Percentiles rank a stretch among this genome's conserved stretches.
These are phyloP conservation scores for Agonopterix arenella DNA, from an alignment of 2,888 invertebrate species.

Conservation along the genomic window DNA sequence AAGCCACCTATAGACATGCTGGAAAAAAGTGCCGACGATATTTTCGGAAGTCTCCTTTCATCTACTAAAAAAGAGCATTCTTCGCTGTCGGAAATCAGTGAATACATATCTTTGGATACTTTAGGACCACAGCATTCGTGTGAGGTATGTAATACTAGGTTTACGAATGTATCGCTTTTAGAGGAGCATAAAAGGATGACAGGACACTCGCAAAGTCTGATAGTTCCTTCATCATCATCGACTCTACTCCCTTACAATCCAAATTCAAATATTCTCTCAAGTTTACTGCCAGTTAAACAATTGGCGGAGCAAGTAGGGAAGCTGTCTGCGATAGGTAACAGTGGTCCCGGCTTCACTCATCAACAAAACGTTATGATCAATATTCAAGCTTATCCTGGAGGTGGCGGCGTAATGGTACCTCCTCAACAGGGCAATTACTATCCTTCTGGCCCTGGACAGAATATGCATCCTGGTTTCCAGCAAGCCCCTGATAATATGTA, in stretches of 20 bases:
- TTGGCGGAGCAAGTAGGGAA: conserved; percentile 70
- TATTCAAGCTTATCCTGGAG: conserved; percentile 79
- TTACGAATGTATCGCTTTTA: conserved; percentile 69
- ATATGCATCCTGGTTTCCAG: conserved; percentile 54
- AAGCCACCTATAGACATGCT: conserved; percentile 60
- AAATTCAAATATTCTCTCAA: conserved; percentile 50
- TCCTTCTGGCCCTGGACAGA: conserved; percentile 36
- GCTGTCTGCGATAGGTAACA: conserved; percentile 44
- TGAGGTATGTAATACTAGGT: conserved; percentile 78
- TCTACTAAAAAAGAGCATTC: conserved; percentile 55
- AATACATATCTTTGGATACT: conserved; percentile 80
- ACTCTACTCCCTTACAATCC: conserved; percentile 55
- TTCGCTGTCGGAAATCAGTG: conserved; percentile 63
- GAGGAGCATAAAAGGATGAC: conserved; percentile 73
- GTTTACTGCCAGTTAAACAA: conserved; percentile 62
- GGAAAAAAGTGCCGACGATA: conserved; percentile 67
- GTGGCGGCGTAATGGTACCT: conserved; percentile 61
- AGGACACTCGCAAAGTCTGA: conserved; percentile 71
- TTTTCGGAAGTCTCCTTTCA: conserved; percentile 64
- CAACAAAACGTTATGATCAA: conserved; percentile 81
- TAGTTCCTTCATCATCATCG: conserved; percentile 39
- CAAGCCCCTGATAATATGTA: conserved; percentile 55
- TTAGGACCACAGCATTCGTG: conserved; percentile 78
- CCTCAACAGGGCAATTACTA: conserved; percentile 63
- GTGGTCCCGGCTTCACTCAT: conserved; percentile 64